These are phyloP conservation scores for Tipula lateralis DNA, from an alignment of 2,888 invertebrate genomes.

Conservation along the genomic window DNA sequence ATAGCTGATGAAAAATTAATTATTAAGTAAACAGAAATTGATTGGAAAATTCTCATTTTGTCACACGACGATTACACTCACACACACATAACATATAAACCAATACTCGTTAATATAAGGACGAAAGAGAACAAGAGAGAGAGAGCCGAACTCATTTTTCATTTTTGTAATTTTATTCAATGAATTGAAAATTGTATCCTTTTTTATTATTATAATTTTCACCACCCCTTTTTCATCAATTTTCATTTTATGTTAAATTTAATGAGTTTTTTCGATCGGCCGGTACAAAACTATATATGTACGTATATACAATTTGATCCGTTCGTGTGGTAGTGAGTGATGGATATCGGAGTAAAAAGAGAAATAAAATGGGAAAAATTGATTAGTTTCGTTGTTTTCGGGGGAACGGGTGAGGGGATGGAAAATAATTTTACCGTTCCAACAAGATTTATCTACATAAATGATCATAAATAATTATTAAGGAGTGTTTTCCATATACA, in stretches of 20 bases:
- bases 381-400: background rate
- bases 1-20: background rate
- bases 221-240: background rate
- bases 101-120: too few relatives aligned
- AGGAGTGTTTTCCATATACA: background rate
- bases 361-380: background rate
- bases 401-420: background rate
- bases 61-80: background rate
- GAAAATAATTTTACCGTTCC: background rate
- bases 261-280: background rate
- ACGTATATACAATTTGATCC: background rate
- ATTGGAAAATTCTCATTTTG: background rate
- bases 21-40: conserved; percentile 8
- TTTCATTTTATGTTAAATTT: background rate
- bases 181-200: background rate
- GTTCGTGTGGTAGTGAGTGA: background rate
- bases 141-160: background rate
- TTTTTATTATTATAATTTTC: background rate
- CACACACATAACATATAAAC: background rate
- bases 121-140: background rate
- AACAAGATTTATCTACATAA: background rate
- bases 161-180: background rate
- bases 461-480: background rate
- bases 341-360: background rate
- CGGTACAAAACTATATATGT: background rate